Evolutionary conservation across 2,113 vertebrate genomes (phyloP), one percentile per base, ranked within the genome.

Genomic region (Hemiprocne comata): DNA sequence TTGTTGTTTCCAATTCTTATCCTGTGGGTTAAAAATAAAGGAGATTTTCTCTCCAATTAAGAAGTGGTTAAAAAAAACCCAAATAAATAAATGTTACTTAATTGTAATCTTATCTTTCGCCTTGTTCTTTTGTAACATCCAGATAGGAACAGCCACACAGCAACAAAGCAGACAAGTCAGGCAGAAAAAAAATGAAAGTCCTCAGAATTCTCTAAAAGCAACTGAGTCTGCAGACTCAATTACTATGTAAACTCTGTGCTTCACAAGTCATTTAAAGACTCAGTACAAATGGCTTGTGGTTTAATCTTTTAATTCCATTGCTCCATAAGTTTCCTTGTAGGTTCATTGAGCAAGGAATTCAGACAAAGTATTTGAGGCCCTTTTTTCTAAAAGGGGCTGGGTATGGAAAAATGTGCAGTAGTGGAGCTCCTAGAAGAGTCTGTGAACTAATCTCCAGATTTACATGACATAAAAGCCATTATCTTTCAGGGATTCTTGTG

Each of bases 301-400:
- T 97, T 98, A 98, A 98, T 98, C 97, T 97, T 97, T 97, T 98
- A 97, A 98, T 97, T 97, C 96, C 70, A 91, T 94, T 98, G 96
- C 96, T 95, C 91, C 55, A 2, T 85, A 95, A 95, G 94, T 98
- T 95, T 97, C 61, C 76, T 95, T 94, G 82, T 96, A 96, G 97
- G 96, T 98, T 97, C 97, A 97, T 73, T 97, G 97, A 97, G 92
- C 95, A 97, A 97, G 96, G 96, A 98, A 98, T 98, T 98, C 93
- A 93, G 79, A 94, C 93, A 92, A 93, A 96, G 77, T 97, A 94
- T 97, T 94, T 94, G 95, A 76, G 92, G 93, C 61, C 74, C 78
- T 95, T 97, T 95, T 90, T 96, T 82, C 91, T 95, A 81, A 88
- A 95, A 97, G 81, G 58, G 89, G 53, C 50, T 94, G 90, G 71